phyloP scores from a whole-genome alignment of 2,797 vertebrate species.

The Synanceia verrucosa region DNA sequence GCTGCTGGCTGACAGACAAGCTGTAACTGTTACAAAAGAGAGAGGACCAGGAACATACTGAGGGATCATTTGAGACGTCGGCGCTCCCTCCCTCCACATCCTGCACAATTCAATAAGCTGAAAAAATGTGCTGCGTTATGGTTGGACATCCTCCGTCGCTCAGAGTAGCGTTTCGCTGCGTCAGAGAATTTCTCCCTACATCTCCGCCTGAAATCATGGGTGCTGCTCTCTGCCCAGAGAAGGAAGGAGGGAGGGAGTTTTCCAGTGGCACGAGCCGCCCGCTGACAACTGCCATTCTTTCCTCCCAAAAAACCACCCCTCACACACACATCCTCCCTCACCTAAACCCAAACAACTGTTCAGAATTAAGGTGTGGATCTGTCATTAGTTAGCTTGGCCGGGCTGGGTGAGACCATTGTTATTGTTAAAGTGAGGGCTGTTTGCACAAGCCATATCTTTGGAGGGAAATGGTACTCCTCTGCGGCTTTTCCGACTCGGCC shows the following conservation, averaged over 20 bases:
- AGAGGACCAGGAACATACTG: neutral
- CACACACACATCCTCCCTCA: slow-evolving; percentile 36
- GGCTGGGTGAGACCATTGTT: slow-evolving; percentile 78
- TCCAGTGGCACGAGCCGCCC: slow-evolving; percentile 78
- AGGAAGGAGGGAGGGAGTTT: slow-evolving; percentile 52
- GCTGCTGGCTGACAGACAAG: slow-evolving; percentile 19
- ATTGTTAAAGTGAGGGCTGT: slow-evolving; percentile 77
- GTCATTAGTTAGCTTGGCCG: slow-evolving; percentile 80
- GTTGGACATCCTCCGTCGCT: slow-evolving; percentile 54
- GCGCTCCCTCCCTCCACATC: neutral
- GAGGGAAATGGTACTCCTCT: slow-evolving; percentile 74
- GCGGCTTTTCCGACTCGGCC: slow-evolving; percentile 68
- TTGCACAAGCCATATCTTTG: slow-evolving; percentile 81
- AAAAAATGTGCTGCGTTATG: slow-evolving; percentile 76
- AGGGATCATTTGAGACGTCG: slow-evolving; percentile 41
- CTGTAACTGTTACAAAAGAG: slow-evolving; percentile 27
- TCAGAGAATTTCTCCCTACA: slow-evolving; percentile 71
- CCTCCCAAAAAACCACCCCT: slow-evolving; percentile 10
- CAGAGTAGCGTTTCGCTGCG: slow-evolving; percentile 69
- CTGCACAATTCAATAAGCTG: slow-evolving; percentile 67
- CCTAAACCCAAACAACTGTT: slow-evolving; percentile 79
- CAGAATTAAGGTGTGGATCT: slow-evolving; percentile 83
- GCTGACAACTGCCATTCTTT: slow-evolving; percentile 73
- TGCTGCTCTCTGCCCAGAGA: slow-evolving; percentile 44
- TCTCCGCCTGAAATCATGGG: slow-evolving; percentile 43